Percentiles rank a stretch among this genome's conserved stretches.
phyloP scores from a whole-genome alignment of 2,888 invertebrate genomes.

The Flabesymbios commensalis region DNA sequence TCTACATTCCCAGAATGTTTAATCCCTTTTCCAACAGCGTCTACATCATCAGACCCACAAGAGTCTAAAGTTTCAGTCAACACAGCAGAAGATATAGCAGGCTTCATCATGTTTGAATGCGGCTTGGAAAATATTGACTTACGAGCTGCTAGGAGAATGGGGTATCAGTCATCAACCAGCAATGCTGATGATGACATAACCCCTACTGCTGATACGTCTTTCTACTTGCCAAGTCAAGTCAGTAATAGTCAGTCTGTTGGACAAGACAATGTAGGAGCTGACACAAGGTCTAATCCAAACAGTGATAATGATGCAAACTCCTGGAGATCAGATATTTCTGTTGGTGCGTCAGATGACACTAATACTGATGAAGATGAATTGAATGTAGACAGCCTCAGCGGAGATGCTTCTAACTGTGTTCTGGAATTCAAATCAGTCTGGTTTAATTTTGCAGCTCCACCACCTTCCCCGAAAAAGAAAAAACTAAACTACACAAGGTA shows the following conservation, averaged over 20 bases:
- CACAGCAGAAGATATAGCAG: slow-evolving; percentile 32
- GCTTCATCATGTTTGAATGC: slow-evolving; percentile 94
- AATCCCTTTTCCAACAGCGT: too few species aligned
- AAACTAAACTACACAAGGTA: slow-evolving; percentile 92
- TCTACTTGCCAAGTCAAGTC: too few species aligned
- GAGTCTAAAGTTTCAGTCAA: neutral
- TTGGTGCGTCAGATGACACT: too few species aligned
- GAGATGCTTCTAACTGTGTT: slow-evolving; percentile 73
- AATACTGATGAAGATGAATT: too few species aligned
- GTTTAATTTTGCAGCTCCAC: slow-evolving; percentile 98
- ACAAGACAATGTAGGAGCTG: too few species aligned
- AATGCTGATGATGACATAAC: neutral
- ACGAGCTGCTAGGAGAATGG: slow-evolving; percentile 65
- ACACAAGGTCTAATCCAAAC: too few species aligned
- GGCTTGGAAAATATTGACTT: slow-evolving; percentile 88
- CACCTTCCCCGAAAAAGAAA: slow-evolving; percentile 89
- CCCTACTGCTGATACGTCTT: neutral
- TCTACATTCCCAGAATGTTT: too few species aligned
- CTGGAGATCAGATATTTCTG: too few species aligned
- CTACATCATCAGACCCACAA: too few species aligned
- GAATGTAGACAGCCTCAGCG: too few species aligned
- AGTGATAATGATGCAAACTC: too few species aligned
- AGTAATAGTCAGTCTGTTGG: too few species aligned
- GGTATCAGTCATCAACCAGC: slow-evolving; percentile 20
- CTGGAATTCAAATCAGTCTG: slow-evolving; percentile 88